These are phyloP conservation scores for Strigamia maritima DNA, from an alignment of 2,888 invertebrate species.

Conservation along the genomic window DNA sequence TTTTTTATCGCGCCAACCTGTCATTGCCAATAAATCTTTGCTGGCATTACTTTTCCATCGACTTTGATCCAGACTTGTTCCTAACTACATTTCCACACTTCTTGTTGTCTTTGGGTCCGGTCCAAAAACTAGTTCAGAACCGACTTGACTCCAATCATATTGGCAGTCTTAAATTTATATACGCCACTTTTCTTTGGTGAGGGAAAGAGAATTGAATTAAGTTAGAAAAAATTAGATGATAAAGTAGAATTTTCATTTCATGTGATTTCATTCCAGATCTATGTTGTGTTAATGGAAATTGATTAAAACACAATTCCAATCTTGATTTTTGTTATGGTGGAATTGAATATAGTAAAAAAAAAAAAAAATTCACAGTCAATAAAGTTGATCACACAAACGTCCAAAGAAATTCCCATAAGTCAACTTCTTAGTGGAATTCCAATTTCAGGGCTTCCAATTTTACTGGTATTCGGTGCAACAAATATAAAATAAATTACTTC, in stretches of 20 bases:
- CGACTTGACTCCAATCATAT: conserved; percentile 26
- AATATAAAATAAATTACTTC: too few species aligned
- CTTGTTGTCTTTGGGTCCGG: conserved; percentile 7
- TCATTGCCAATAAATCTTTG: conserved; percentile 29
- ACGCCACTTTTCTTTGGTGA: neutral
- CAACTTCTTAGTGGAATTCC: too few species aligned
- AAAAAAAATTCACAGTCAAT: too few species aligned
- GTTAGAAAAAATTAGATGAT: too few species aligned
- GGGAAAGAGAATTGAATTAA: too few species aligned
- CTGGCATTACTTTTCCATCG: conserved; percentile 27
- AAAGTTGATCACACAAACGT: too few species aligned
- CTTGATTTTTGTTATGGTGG: neutral
- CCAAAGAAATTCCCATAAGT: too few species aligned
- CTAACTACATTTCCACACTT: conserved; percentile 29
- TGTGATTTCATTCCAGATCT: too few species aligned
- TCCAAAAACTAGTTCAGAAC: neutral
- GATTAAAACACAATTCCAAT: neutral
- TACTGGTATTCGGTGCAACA: too few species aligned
- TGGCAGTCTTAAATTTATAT: conserved; percentile 15
- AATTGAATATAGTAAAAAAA: neutral
- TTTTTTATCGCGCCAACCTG: conserved; percentile 25
- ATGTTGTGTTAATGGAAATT: neutral
- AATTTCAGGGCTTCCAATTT: too few species aligned
- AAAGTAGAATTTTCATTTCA: too few species aligned
- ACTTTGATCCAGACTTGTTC: conserved; percentile 20